Conservation (phyloP, 2,113 vertebrate genomes). For the Aviceda subcristata region DNA sequence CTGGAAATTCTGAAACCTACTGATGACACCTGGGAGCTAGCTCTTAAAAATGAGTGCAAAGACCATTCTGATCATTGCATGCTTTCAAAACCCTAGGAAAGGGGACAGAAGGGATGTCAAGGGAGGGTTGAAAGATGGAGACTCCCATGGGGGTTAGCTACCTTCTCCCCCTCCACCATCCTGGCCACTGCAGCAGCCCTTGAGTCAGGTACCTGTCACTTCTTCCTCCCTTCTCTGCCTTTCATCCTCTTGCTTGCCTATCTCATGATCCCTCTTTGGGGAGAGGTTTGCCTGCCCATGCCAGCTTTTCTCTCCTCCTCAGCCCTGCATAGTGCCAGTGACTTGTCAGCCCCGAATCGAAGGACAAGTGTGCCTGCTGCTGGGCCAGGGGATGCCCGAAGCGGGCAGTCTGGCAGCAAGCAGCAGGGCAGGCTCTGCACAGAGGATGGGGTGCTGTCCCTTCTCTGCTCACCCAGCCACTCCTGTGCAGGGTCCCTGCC, state of each 20-base stretch:
- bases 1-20: not conserved
- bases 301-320: not conserved
- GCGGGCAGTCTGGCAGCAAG: not conserved
- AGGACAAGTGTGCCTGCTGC: not conserved
- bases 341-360: fast-evolving
- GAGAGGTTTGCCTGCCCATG: not conserved
- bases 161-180: not conserved
- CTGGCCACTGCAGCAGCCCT: not conserved
- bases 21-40: not conserved
- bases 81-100: not conserved
- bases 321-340: not conserved
- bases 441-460: too few relatives aligned
- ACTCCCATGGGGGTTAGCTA: fast-evolving
- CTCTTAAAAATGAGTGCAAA: not conserved
- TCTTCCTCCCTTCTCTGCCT: not conserved
- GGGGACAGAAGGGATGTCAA: not conserved
- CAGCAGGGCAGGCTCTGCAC: not conserved
- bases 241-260: not conserved
- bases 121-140: not conserved
- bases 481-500: not conserved
- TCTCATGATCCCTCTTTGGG: not conserved
- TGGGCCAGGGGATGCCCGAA: not conserved
- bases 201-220: not conserved
- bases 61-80: not conserved
- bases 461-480: not conserved